These are phyloP conservation scores for Eueides isabella DNA, from an alignment of 1,140 invertebrate genomes.

Conservation along the genomic window DNA sequence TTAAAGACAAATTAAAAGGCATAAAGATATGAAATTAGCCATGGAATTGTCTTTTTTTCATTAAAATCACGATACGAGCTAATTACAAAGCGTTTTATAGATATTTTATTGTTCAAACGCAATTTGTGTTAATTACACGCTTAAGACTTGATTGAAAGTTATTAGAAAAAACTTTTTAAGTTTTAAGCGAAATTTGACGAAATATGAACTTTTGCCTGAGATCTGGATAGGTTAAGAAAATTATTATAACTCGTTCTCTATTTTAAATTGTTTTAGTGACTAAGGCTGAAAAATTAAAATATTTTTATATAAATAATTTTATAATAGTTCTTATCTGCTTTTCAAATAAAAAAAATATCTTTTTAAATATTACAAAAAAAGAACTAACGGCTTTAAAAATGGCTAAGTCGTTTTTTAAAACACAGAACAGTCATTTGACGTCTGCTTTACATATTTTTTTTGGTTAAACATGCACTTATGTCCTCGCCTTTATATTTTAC, in stretches of 20 bases:
- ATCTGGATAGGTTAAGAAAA: too few relatives aligned
- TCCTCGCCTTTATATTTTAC: background rate
- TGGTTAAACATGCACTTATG: background rate
- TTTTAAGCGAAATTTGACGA: background rate
- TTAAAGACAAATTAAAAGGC: background rate
- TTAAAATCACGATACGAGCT: constrained; percentile 26
- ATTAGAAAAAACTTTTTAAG: background rate
- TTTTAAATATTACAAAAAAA: constrained; percentile 7
- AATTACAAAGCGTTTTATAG: constrained; percentile 23
- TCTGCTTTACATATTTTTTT: background rate
- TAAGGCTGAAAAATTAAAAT: too few relatives aligned
- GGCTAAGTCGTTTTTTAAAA: background rate
- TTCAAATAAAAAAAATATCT: too few relatives aligned
- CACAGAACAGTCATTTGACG: background rate
- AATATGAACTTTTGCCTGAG: too few relatives aligned
- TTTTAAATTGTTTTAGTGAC: too few relatives aligned
- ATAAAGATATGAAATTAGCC: constrained; percentile 32
- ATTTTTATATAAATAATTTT: too few relatives aligned
- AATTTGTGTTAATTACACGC: background rate
- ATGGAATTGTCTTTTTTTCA: constrained; percentile 35
- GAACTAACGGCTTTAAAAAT: background rate
- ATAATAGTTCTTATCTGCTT: too few relatives aligned
- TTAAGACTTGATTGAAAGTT: background rate
- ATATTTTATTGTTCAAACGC: constrained; percentile 3
- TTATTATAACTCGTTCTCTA: too few relatives aligned